A percentile compares a stretch with the other conserved stretches of the same genome.
These are phyloP conservation scores for Haemorhous mexicanus DNA, from an alignment of 2,113 vertebrate genomes.

Conservation along the genomic window DNA sequence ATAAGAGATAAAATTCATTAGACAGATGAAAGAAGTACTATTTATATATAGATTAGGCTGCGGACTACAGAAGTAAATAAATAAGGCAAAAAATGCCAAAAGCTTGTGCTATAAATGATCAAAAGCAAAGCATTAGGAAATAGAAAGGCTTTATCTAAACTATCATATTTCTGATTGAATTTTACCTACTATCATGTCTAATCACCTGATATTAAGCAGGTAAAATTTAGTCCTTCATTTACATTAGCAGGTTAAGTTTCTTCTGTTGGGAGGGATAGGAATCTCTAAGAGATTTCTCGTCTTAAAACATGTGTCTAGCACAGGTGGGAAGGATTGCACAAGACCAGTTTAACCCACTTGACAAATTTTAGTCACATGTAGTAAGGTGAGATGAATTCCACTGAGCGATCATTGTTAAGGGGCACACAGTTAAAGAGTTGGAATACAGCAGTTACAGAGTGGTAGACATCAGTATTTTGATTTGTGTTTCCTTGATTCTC, in stretches of 20 bases:
- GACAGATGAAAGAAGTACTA: not conserved
- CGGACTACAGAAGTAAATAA: not conserved
- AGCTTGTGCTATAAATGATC: not conserved
- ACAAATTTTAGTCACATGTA: not conserved
- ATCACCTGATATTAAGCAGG: not conserved
- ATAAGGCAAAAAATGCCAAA: not conserved
- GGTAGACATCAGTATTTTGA: not conserved
- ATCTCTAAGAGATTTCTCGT: not conserved
- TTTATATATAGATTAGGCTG: not conserved
- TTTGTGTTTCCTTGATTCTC: not conserved
- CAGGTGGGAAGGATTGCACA: not conserved
- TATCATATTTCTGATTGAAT: not conserved
- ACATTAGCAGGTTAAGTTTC: not conserved
- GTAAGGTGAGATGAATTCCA: not conserved
- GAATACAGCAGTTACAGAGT: not conserved
- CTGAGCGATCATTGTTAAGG: not conserved
- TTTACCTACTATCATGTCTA: not conserved
- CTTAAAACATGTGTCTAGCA: not conserved
- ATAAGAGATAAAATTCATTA: not conserved
- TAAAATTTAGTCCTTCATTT: not conserved
- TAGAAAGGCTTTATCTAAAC: not conserved
- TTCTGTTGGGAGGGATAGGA: not conserved
- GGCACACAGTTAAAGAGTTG: not conserved
- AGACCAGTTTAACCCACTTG: not conserved
- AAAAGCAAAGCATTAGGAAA: not conserved